Percentiles rank a stretch among this genome's conserved stretches.
Evolutionary conservation across 1,140 invertebrate genomes (phyloP).

Genomic region (Augochlora pura): DNA sequence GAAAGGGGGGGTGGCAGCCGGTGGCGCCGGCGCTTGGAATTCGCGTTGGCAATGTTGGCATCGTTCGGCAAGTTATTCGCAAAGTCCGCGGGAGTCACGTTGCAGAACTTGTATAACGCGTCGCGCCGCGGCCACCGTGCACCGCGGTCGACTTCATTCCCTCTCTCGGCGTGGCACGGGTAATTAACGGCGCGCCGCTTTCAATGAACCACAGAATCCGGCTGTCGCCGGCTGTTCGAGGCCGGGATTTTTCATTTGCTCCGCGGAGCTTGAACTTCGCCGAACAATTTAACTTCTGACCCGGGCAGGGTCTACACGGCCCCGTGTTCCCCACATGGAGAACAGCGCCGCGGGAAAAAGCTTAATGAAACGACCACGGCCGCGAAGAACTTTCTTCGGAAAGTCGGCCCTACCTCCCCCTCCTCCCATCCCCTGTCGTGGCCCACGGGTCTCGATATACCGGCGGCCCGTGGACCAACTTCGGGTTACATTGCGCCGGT

Average conservation of each 20-base stretch:
- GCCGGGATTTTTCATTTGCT: neutral
- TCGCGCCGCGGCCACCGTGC: slow-evolving; percentile 2
- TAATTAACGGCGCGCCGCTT: slow-evolving; percentile 46
- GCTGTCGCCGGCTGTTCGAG: neutral
- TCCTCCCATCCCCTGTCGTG: too few species aligned
- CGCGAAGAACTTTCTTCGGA: neutral
- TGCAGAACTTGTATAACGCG: slow-evolving; percentile 28
- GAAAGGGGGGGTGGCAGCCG: neutral
- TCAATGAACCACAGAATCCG: slow-evolving; percentile 41
- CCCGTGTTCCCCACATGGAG: neutral
- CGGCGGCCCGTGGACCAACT: neutral
- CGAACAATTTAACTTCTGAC: slow-evolving; percentile 16
- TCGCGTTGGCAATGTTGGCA: neutral
- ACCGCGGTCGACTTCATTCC: slow-evolving; percentile 24
- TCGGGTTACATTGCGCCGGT: neutral
- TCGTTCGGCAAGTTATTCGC: slow-evolving; percentile 18
- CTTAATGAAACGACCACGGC: neutral
- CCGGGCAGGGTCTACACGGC: neutral
- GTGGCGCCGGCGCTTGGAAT: neutral
- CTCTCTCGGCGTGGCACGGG: neutral
- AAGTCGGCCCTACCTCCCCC: too few species aligned
- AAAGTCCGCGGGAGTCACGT: slow-evolving; percentile 32
- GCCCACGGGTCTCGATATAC: neutral
- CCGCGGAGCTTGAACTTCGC: slow-evolving; percentile 1
- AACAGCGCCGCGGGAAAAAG: neutral